These are phyloP conservation scores for Montipora capitata DNA, from an alignment of 92 coral and sea anemone genomes.

Conservation along the genomic window DNA sequence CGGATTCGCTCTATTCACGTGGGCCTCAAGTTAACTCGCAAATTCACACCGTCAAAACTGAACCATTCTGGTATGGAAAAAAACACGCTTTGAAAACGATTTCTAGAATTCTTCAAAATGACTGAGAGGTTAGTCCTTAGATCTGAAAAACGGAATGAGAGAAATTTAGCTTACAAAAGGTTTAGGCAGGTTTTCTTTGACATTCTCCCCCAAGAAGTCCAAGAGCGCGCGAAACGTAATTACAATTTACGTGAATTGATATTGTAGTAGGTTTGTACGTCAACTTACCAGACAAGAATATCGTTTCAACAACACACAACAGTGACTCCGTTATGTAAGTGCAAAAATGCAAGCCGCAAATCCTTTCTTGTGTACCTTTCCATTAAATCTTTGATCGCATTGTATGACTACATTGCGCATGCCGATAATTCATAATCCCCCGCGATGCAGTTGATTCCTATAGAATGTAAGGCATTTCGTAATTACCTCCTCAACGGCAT, in stretches of 20 bases:
- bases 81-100: too few relatives aligned
- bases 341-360: not conserved
- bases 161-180: too few relatives aligned
- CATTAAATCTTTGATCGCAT: not conserved
- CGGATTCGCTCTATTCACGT: too few relatives aligned
- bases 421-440: constrained; percentile 41
- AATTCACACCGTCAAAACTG: too few relatives aligned
- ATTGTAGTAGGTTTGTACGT: not conserved
- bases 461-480: constrained; percentile 36
- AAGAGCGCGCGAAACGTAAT: too few relatives aligned
- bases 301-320: not conserved
- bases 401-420: constrained; percentile 36
- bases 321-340: not conserved
- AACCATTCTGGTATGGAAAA: too few relatives aligned
- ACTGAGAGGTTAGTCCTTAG: too few relatives aligned
- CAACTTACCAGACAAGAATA: constrained; percentile 7
- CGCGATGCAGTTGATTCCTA: constrained; percentile 16
- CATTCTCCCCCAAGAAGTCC: too few relatives aligned
- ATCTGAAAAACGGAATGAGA: too few relatives aligned
- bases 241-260: not conserved
- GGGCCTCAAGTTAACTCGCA: too few relatives aligned
- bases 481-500: not conserved
- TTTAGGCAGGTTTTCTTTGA: too few relatives aligned
- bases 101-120: too few relatives aligned
- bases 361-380: not conserved